These are phyloP conservation scores for Ceratothoa steindachneri DNA, from an alignment of 2,888 invertebrate genomes.

Conservation along the genomic window DNA sequence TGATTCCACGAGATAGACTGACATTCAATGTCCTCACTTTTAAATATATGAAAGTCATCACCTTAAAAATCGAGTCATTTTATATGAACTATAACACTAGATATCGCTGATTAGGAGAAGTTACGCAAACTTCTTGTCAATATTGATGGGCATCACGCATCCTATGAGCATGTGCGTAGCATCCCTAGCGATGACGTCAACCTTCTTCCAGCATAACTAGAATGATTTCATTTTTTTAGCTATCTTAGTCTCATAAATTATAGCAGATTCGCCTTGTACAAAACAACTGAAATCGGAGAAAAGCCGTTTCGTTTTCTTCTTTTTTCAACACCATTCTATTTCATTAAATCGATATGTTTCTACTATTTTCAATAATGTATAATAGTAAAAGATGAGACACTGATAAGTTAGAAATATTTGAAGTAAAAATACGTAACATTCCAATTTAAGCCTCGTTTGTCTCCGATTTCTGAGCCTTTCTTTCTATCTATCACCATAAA, in stretches of 20 bases:
- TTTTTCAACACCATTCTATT: neutral
- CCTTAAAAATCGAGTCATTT: too few relatives aligned
- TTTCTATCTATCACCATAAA: conserved; percentile 15
- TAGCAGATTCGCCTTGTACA: too few relatives aligned
- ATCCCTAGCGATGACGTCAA: too few relatives aligned
- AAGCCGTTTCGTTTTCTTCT: neutral
- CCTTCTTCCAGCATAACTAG: too few relatives aligned
- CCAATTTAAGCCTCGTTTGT: conserved; percentile 12
- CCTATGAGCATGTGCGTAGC: too few relatives aligned
- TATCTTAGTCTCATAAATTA: too few relatives aligned
- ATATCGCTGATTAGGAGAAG: too few relatives aligned
- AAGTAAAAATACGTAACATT: conserved; percentile 12
- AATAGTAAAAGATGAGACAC: conserved; percentile 10
- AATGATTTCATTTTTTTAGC: too few relatives aligned
- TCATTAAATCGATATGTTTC: neutral
- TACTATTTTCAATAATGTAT: neutral
- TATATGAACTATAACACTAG: too few relatives aligned
- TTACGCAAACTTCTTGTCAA: too few relatives aligned
- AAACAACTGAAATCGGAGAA: neutral
- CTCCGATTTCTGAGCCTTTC: conserved; percentile 13
- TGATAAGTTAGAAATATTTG: conserved; percentile 2
- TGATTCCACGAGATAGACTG: neutral
- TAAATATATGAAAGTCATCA: too few relatives aligned
- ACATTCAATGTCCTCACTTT: neutral
- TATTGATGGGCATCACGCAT: too few relatives aligned